Evolutionary conservation across 2,113 vertebrate species (phyloP), one percentile per base, ranked within the genome.

Genomic region (Podarcis cretensis): DNA sequence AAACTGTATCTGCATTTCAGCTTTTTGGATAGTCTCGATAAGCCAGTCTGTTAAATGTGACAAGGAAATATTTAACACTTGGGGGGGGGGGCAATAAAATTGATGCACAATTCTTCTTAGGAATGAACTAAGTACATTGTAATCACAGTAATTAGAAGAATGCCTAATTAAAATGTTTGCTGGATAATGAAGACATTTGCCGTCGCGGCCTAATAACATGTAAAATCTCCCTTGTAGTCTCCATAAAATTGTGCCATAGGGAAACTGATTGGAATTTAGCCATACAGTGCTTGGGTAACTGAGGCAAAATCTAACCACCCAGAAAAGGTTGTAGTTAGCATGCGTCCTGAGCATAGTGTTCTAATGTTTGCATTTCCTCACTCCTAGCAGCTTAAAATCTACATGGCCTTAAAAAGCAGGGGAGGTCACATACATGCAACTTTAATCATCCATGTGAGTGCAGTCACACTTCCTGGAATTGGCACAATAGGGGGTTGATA

Each of bases 121-220:
- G 78, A 95, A 94, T 77, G 92, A 94, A 93, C 78, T 84, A 89
- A 95, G 74, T 91, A 94, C 95, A 93, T 18, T 81, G 32, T 91
- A 96, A 97, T 96, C 48, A 92, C 78, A 93, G 66, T 94, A 94
- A 96, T 96, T 96, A 95, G 93, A 81, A 91, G 88, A 94, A 90
- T 76, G 77, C 14, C 80, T 96, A 96, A 96, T 96, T 93, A 95
- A 85, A 7, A 79, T 82, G 89, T 91, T 95, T 96, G 2, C 77
- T 92, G 85, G 93, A 93, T 92, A 95, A 91, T 65, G 92, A 94
- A 37, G 23, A 8, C 2, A 73, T 92, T 95, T 92, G 92, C 87
- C 94, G 89, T 84, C 92, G 89, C 87, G 90, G 85, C 43, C 40
- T 81, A 92, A 93, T 94, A 54, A 90, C 89, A 94, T 92, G 68